A percentile compares a stretch with the other conserved stretches of the same genome.
These are phyloP conservation scores for Piliocolobus tephrosceles DNA, from an alignment of 2,113 vertebrate species.

Conservation along the genomic window DNA sequence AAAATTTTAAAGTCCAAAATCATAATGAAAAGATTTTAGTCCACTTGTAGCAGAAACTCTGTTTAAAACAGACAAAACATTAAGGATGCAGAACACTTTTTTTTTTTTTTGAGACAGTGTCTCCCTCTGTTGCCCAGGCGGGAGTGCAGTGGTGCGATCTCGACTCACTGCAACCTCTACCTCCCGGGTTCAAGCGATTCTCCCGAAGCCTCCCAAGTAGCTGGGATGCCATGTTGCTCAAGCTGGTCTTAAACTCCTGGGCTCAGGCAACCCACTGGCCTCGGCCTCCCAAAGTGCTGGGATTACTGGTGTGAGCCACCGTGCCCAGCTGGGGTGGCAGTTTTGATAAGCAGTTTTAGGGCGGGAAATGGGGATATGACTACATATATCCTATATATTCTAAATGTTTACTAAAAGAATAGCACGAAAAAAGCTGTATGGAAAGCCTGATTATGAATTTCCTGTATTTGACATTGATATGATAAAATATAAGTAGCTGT, in stretches of 20 bases:
- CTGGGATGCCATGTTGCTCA: too few species aligned
- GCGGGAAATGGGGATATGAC: background rate
- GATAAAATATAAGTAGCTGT: background rate
- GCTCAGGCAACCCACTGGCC: too few species aligned
- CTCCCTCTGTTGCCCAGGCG: too few species aligned
- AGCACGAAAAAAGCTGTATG: background rate
- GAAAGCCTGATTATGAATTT: background rate
- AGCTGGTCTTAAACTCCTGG: too few species aligned
- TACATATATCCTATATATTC: background rate
- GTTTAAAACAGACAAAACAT: background rate
- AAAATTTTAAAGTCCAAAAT: background rate
- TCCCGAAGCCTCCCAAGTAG: too few species aligned
- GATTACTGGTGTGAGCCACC: too few species aligned
- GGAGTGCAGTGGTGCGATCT: too few species aligned
- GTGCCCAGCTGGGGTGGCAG: background rate
- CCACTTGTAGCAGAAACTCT: background rate
- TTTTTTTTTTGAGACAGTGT: too few species aligned
- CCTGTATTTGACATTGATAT: background rate
- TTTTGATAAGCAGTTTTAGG: background rate
- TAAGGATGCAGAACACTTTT: background rate
- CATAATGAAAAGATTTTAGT: background rate
- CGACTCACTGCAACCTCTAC: too few species aligned
- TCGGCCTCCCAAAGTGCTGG: background rate
- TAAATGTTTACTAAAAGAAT: background rate
- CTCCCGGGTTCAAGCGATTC: too few species aligned